These are phyloP conservation scores for Ommatoiulus sabulosus DNA, from an alignment of 2,888 invertebrate species.

Conservation along the genomic window DNA sequence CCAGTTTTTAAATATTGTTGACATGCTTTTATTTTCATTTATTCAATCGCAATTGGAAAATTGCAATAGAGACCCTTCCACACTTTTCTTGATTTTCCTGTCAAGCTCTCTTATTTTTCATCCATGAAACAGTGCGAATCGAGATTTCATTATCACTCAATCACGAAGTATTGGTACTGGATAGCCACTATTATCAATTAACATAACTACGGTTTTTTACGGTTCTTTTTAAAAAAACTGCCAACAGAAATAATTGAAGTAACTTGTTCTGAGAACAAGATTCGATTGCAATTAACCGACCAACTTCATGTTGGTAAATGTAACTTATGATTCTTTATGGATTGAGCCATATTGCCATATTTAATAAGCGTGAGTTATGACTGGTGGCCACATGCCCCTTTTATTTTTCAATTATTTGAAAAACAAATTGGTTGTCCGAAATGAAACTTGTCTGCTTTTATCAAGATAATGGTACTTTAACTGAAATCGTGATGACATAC, in stretches of 20 bases:
- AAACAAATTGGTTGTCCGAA: conserved; percentile 14
- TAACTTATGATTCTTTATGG: not conserved
- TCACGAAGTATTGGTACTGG: not conserved
- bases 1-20: not conserved
- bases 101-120: not conserved
- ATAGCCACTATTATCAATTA: not conserved
- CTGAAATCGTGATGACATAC: not conserved
- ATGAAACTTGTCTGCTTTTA: not conserved
- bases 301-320: not conserved
- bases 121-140: not conserved
- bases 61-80: not conserved
- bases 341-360: not conserved
- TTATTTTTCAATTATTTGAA: conserved; percentile 10
- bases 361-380: not conserved
- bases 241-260: not conserved
- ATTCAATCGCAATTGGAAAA: not conserved
- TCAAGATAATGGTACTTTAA: not conserved
- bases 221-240: not conserved
- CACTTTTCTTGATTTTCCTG: not conserved
- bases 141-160: conserved; percentile 27
- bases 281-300: not conserved
- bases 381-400: not conserved
- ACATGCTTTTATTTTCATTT: not conserved
- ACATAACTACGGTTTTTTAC: not conserved
- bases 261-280: conserved; percentile 7